Evolutionary conservation across 2,113 vertebrate genomes (phyloP), one percentile per base, ranked within the genome.

Genomic region (Odocoileus virginianus): DNA sequence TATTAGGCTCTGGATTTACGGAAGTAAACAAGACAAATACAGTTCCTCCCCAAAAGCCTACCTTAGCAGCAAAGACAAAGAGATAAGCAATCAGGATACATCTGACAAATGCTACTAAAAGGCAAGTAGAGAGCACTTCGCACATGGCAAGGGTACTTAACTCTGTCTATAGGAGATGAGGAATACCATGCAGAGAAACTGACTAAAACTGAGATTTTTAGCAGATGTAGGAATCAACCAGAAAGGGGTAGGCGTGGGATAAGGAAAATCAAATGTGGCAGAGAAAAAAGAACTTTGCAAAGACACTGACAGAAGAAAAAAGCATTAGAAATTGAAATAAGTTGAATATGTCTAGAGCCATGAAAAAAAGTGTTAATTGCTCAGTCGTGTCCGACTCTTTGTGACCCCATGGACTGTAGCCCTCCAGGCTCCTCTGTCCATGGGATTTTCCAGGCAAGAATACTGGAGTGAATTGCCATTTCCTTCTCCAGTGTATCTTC

Each of bases 11-110:
- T 64, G 5, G 21, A 85, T 17, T 86, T 87, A 85, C 52, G 71
- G 96, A 93, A 60, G 89, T 50, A 43, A 97, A 55, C 71, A 91
- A 93, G 43, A 88, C 74, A 96, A 87, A 83, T 25, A 61, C 5
- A 33, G 17, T 79, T 23, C 28, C 30, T 33, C n/a, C 57, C 21
- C 10, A 14, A 52, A 11, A 33, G 13, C 27, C 91, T 88, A 43
- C 3, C 28, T 89, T 57, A 61, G 43, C 33, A 40, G 43, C 30
- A 33, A 93, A 91, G 27, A 61, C 47, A 43, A 27, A 89, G 40
- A 97, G 28, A 89, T 23, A 91, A 81, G 36, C 64, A 61, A 79
- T n/a, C 47, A 79, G n/a, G 36, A 87, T 17, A 25, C 71, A 40
- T 23, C 21, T 82, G 36, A 8, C 47, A 84, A 76, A 14, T 28